Evolutionary conservation across 2,888 invertebrate species (phyloP).

Genomic region (Crematogaster levior): DNA sequence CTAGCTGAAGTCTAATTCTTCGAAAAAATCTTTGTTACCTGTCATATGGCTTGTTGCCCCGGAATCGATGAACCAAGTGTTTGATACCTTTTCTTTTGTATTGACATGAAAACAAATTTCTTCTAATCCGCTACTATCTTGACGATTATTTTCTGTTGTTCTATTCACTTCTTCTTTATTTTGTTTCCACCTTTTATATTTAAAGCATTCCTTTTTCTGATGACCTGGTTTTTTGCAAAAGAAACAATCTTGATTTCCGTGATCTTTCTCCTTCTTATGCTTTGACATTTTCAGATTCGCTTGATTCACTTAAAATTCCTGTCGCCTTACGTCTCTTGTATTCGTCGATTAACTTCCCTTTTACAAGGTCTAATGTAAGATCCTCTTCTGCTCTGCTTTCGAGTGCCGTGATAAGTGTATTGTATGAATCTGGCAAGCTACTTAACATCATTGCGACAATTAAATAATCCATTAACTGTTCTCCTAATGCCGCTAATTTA

Average conservation of each 20-base stretch:
- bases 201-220: not conserved
- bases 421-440: not conserved
- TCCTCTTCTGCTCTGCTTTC: not conserved
- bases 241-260: not conserved
- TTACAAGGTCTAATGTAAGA: not conserved
- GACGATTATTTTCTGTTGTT: not conserved
- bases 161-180: not conserved
- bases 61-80: not conserved
- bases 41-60: not conserved
- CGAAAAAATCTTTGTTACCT: not conserved
- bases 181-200: not conserved
- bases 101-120: not conserved
- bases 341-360: not conserved
- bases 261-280: not conserved
- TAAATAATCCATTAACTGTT: not conserved
- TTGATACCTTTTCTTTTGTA: not conserved
- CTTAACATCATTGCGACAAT: constrained; percentile 1
- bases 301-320: not conserved
- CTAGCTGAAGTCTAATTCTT: not conserved
- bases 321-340: not conserved
- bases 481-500: not conserved
- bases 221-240: not conserved
- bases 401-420: not conserved
- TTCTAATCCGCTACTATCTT: not conserved
- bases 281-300: not conserved